Evolutionary conservation across 2,113 vertebrate species (phyloP).

Genomic region (Rhynchopsitta pachyrhyncha): DNA sequence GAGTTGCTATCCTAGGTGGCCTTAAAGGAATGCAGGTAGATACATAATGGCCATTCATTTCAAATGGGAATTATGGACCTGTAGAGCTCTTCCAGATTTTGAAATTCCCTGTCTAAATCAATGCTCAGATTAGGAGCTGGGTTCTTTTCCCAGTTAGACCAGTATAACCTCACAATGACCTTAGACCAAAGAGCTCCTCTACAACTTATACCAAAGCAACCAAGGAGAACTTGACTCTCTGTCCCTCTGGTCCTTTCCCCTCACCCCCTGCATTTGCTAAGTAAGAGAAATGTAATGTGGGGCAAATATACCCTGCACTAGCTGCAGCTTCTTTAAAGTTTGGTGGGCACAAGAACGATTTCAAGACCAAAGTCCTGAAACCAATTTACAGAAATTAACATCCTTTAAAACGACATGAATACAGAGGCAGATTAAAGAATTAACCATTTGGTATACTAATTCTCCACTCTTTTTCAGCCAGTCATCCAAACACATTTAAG

Average conservation of each 20-base stretch:
- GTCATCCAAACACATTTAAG: conserved; percentile 51
- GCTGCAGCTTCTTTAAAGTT: conserved; percentile 14
- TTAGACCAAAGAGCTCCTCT: neutral
- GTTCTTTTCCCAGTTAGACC: neutral
- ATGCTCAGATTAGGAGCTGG: neutral
- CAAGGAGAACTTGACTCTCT: neutral
- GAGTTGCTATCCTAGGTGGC: neutral
- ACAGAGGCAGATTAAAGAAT: conserved; percentile 42
- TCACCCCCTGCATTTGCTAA: neutral
- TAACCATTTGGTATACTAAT: conserved; percentile 52
- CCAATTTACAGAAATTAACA: neutral
- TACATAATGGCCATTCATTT: neutral
- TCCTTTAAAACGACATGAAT: neutral
- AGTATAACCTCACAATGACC: neutral
- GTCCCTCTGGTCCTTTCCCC: neutral
- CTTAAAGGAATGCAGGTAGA: neutral
- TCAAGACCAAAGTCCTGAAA: conserved; percentile 19
- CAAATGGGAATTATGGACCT: neutral
- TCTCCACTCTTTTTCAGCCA: conserved; percentile 51
- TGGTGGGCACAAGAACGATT: conserved; percentile 2
- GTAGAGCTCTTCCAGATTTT: neutral
- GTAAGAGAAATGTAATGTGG: neutral
- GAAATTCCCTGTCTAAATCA: neutral
- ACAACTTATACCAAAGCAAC: accelerated
- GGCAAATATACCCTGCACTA: neutral